These are phyloP conservation scores for Limonius californicus DNA, from an alignment of 1,140 invertebrate genomes.

Conservation along the genomic window DNA sequence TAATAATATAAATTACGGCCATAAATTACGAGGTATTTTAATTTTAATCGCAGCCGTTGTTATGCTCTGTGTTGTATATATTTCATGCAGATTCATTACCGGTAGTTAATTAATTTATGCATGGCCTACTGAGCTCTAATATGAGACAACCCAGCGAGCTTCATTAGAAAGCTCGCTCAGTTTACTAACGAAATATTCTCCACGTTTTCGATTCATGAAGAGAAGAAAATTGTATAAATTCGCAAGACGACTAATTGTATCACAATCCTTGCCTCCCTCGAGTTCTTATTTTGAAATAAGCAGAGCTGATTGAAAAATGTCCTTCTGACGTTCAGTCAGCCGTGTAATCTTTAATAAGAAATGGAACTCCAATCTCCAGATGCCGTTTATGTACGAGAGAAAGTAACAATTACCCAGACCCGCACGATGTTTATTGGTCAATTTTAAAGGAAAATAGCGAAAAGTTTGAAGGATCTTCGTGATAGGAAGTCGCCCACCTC, in stretches of 20 bases:
- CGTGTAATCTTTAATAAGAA: slow-evolving; percentile 1
- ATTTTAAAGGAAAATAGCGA: neutral
- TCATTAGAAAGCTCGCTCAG: neutral
- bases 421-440: neutral
- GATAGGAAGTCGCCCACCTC: no score
- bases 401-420: slow-evolving; percentile 1
- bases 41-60: slow-evolving; percentile 3
- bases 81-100: slow-evolving; percentile 9
- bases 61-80: neutral
- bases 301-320: neutral
- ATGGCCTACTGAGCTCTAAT: slow-evolving; percentile 8
- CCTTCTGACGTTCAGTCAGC: neutral
- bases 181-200: neutral
- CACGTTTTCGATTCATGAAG: no score
- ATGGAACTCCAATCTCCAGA: neutral
- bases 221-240: no score
- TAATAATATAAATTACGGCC: neutral
- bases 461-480: neutral
- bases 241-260: no score
- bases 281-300: slow-evolving; percentile 6
- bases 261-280: neutral
- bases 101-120: slow-evolving; percentile 14
- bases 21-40: neutral
- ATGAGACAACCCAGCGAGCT: neutral
- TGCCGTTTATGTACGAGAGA: neutral